Base-by-base conservation (phyloP, 1,140 invertebrate genomes). In the Formica exsecta region DNA sequence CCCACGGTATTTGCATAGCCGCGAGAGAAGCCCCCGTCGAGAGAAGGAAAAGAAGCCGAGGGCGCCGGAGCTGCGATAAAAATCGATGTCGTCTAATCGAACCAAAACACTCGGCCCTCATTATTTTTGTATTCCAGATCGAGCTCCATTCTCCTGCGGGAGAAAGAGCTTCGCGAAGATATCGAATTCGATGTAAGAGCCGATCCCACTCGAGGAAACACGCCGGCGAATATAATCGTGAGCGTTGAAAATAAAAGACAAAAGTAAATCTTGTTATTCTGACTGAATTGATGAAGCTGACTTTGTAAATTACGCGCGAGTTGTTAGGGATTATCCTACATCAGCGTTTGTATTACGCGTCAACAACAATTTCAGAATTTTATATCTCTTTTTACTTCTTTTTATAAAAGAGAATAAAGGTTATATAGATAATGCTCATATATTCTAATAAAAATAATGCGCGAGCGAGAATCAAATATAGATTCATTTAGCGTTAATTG, bases 31-130 rank as follows among this genome's bases (percentile, higher is more conserved):
- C 36, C 59, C 76, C 79, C 83, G 29, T 70, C 25, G 73, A 76
- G 74, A 57, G 44, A 87, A 77, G 65, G 57, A 87, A 44, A 57
- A 70, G 66, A 84, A 75, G 54, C 62, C 79, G 73, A 62, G 79
- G 64, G 68, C 36, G 61, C 19, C 29, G 54, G 59, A 41, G 19
- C 44, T 77, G 54, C 85, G 81, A 92, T 90, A 90, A 92, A 92
- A 92, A 92, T 92, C 91, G 91, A 92, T 90, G 89, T 77, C 51
- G 62, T 86, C 89, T 92, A 92, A 92, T 92, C 92, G 92, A 92
- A 92, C 89, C 91, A 92, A 91, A 92, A 92, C 92, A 92, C 90
- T 92, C 87, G 75, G 68, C 81, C 64, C 62, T 92, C 86, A 73
- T 92, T 92, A 92, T 91, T 88, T 87, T 88, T 87, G 38, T 89